Evolutionary conservation across 1,140 invertebrate genomes (phyloP).

Genomic region (Drosophila repletoides): DNA sequence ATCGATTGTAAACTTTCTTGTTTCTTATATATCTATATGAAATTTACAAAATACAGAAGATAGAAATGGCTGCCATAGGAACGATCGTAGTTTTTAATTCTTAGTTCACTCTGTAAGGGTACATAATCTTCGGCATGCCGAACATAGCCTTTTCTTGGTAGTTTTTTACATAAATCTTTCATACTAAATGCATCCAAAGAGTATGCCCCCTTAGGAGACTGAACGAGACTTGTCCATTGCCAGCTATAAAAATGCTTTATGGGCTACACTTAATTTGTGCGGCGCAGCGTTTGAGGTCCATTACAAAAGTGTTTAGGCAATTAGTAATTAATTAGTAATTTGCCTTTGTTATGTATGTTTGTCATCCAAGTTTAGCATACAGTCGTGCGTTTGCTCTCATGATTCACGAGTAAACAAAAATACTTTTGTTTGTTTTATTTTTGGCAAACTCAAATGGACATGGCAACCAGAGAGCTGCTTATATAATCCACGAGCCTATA

Average conservation of each 20-base stretch:
- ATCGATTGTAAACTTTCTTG: no score
- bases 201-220: no score
- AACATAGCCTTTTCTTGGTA: no score
- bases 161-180: no score
- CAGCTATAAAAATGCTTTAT: slow-evolving; percentile 54
- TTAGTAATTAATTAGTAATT: slow-evolving; percentile 66
- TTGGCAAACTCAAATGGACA: slow-evolving; percentile 12
- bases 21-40: no score
- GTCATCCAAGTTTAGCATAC: slow-evolving; percentile 14
- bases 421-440: slow-evolving; percentile 15
- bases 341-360: slow-evolving; percentile 30
- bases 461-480: slow-evolving; percentile 1
- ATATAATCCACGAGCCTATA: background rate
- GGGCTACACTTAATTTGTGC: slow-evolving; percentile 56
- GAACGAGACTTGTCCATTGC: background rate
- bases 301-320: slow-evolving; percentile 68
- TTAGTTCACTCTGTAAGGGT: no score
- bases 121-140: no score
- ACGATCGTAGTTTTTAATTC: no score
- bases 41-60: no score
- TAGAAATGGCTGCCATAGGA: no score
- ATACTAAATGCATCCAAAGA: no score
- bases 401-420: slow-evolving; percentile 2
- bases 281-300: slow-evolving; percentile 33
- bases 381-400: background rate